Evolutionary conservation across 2,888 invertebrate genomes (phyloP).

Genomic region (Athrips mouffetella): DNA sequence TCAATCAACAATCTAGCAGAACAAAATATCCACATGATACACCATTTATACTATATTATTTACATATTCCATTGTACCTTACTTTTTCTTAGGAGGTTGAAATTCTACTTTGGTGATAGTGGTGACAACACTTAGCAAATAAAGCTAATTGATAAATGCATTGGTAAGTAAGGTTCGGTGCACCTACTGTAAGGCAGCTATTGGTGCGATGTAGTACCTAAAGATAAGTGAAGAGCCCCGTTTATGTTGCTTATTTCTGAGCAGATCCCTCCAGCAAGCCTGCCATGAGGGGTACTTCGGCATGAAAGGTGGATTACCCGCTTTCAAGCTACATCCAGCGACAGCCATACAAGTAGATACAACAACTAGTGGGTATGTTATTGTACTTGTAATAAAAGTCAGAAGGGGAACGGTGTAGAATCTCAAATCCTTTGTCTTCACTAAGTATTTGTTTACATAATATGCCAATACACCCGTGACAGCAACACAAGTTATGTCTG

Average conservation of each 20-base stretch:
- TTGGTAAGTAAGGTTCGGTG: conserved; percentile 44
- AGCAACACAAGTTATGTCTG: conserved; percentile 88
- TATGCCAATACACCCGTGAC: conserved; percentile 87
- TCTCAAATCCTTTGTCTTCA: conserved; percentile 83
- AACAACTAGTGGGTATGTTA: conserved; percentile 95
- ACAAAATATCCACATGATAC: conserved; percentile 65
- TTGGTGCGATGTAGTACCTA: conserved; percentile 81
- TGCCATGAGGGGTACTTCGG: conserved; percentile 89
- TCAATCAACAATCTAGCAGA: conserved; percentile 68
- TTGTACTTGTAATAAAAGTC: conserved; percentile 86
- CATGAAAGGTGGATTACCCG: conserved; percentile 91
- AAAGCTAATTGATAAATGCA: conserved; percentile 68
- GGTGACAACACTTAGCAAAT: conserved; percentile 75
- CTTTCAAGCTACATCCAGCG: conserved; percentile 85
- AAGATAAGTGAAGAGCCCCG: conserved; percentile 90
- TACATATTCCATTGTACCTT: conserved; percentile 65
- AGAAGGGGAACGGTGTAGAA: conserved; percentile 77
- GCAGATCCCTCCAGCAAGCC: conserved; percentile 89
- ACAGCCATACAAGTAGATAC: conserved; percentile 95
- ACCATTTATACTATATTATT: conserved; percentile 72
- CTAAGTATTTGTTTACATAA: conserved; percentile 87
- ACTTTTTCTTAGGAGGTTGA: conserved; percentile 49
- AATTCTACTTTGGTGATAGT: conserved; percentile 69
- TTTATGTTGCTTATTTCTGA: conserved; percentile 86
- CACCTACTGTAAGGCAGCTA: conserved; percentile 54